Base-by-base conservation (phyloP, 2,113 vertebrate genomes). In the Pyxicephalus adspersus region DNA sequence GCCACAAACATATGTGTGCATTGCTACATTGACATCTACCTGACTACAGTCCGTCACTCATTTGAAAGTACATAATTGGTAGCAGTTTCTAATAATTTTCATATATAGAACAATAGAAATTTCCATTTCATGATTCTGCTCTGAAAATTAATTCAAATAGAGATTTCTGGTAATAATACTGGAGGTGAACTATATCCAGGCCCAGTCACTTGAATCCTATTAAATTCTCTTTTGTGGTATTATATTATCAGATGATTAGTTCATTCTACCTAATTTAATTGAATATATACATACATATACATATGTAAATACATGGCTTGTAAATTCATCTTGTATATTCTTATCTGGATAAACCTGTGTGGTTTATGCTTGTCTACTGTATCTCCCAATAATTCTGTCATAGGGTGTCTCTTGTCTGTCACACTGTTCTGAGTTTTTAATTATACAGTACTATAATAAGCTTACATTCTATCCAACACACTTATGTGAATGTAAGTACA, bases 151-250 rank as follows among this genome's bases (percentile, higher is more conserved):
- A 92, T 91, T 91, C 87, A 84, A 86, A 86, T 61, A 84, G 77
- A 75, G 85, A 85, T 86, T 84, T 89, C 90, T 87, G 86, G 85
- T 89, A 89, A 91, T 89, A 89, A 87, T 86, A 86, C 86, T 89
- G 83, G 88, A 89, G 88, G 86, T 91, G 84, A 91, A 85, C 85
- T 83, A 60, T 87, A 86, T 89, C 91, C 87, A 90, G 85, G 89
- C 86, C 89, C 87, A 89, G 79, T 87, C 88, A 78, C 71, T 87
- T 76, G 85, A 84, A 87, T 86, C 86, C 90, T 88, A 78, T 63
- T 85, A 83, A 67, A 84, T 76, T 0, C 0, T 87, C 84, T 90
- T 84, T 84, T 87, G 86, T 15, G 76, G 86, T 88, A 89, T 85
- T 85, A 81, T 84, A 78, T 82, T 90, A 86, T 88, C 87, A 77